Evolutionary conservation across 2,888 invertebrate genomes (phyloP).

Genomic region (Tortricodes alternella): DNA sequence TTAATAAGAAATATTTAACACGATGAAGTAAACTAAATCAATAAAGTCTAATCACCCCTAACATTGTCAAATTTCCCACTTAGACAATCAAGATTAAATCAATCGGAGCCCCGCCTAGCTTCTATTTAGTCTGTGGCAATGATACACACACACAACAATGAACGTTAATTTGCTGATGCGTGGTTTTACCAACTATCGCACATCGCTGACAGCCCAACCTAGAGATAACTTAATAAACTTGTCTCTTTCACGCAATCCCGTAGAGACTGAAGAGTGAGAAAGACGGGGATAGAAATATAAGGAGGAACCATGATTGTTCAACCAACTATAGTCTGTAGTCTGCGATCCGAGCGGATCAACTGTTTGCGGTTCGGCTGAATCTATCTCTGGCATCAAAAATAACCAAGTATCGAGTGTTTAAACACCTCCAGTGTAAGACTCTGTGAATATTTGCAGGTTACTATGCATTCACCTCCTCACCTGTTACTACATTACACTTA

Average conservation of each 20-base stretch:
- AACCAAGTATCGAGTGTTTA: background rate
- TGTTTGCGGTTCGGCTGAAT: background rate
- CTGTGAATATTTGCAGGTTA: too few species aligned
- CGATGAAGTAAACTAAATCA: too few species aligned
- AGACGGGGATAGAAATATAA: too few species aligned
- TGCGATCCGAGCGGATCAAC: too few species aligned
- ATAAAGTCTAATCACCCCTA: too few species aligned
- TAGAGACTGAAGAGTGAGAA: too few species aligned
- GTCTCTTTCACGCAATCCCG: background rate
- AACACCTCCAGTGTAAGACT: background rate
- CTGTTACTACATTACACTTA: slow-evolving; percentile 1
- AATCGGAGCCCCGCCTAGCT: background rate
- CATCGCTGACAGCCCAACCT: slow-evolving; percentile 36
- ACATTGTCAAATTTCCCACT: background rate
- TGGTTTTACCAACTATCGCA: slow-evolving; percentile 51
- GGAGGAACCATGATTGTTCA: too few species aligned
- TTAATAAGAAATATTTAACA: too few species aligned
- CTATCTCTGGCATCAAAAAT: too few species aligned
- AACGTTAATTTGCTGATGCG: slow-evolving; percentile 58
- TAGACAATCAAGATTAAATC: background rate
- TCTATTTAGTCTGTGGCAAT: background rate
- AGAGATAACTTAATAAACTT: background rate
- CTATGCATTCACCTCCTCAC: background rate
- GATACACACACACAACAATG: slow-evolving; percentile 43
- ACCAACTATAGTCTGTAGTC: too few species aligned